A percentile compares a stretch with the other conserved stretches of the same genome.
Conservation (phyloP, 2,113 vertebrate species). For the Rhizomys pruinosus region DNA sequence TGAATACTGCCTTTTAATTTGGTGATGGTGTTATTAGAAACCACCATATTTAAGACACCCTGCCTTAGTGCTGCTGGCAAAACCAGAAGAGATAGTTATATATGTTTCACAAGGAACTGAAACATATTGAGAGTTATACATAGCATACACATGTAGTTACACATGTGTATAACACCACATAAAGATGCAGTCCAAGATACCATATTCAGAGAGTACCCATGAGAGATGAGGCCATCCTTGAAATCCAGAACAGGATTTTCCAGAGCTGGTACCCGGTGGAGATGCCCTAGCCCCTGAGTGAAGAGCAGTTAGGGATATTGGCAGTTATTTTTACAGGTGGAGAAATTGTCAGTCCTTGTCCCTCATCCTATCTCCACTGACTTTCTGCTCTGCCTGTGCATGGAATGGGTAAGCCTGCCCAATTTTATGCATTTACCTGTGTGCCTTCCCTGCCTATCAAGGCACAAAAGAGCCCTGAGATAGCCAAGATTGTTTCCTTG, state of each 20-base stretch:
- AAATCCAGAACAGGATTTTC: neutral
- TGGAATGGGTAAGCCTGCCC: no score
- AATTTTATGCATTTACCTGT: neutral
- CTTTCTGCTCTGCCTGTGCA: neutral
- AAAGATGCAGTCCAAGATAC: neutral
- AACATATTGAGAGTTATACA: neutral
- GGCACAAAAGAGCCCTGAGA: neutral
- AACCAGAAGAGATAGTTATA: neutral
- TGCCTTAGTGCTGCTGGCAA: neutral
- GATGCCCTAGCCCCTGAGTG: neutral
- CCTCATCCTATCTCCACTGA: neutral
- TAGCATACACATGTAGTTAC: neutral
- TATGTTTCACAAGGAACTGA: conserved; percentile 12
- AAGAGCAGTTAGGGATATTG: neutral
- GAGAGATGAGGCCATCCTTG: neutral
- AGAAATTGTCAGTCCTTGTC: neutral
- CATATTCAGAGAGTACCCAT: neutral
- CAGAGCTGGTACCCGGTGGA: neutral
- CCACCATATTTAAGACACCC: neutral
- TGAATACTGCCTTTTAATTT: neutral
- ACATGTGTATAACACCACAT: neutral
- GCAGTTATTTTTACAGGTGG: neutral
- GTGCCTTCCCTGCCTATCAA: neutral
- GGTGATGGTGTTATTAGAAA: neutral
- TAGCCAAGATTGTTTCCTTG: neutral